Percentiles rank a stretch among this genome's conserved stretches.
Evolutionary conservation across 2,888 invertebrate genomes (phyloP).

Genomic region (Agrochola lota): DNA sequence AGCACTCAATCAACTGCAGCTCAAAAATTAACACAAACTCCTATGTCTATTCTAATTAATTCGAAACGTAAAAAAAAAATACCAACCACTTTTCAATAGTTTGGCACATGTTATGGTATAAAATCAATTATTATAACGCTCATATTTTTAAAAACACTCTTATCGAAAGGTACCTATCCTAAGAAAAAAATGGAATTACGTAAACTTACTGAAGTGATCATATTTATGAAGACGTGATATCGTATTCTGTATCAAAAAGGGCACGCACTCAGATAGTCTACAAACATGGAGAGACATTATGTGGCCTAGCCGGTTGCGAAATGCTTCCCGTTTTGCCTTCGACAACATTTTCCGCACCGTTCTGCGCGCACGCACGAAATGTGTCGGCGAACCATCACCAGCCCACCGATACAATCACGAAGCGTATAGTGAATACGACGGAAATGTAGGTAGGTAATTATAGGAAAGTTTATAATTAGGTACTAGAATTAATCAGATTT

Average conservation of each 20-base stretch:
- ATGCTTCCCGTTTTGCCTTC: constrained; percentile 77
- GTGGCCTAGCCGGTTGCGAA: constrained; percentile 77
- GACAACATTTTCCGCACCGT: constrained; percentile 65
- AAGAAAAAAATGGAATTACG: neutral
- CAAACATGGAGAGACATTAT: constrained; percentile 68
- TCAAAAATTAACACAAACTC: constrained; percentile 10
- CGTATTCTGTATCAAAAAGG: constrained; percentile 28
- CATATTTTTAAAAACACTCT: neutral
- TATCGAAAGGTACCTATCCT: neutral
- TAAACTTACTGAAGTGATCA: constrained; percentile 1
- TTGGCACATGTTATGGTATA: constrained; percentile 9
- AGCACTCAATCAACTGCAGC: neutral
- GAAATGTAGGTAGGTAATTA: constrained; percentile 40
- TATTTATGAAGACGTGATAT: neutral
- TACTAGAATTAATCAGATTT: constrained; percentile 20
- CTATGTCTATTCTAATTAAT: neutral
- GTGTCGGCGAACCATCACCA: constrained; percentile 42
- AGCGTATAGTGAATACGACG: constrained; percentile 39
- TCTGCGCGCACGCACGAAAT: constrained; percentile 51
- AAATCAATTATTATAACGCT: constrained; percentile 52
- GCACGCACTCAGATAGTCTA: constrained; percentile 30
- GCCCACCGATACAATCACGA: constrained; percentile 32
- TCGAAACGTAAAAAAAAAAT: no score
- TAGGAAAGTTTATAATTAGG: constrained; percentile 54
- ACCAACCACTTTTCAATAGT: constrained; percentile 8